Evolutionary conservation across 2,888 invertebrate species (phyloP).

Genomic region (Kuschelorhynchus macadamiae): DNA sequence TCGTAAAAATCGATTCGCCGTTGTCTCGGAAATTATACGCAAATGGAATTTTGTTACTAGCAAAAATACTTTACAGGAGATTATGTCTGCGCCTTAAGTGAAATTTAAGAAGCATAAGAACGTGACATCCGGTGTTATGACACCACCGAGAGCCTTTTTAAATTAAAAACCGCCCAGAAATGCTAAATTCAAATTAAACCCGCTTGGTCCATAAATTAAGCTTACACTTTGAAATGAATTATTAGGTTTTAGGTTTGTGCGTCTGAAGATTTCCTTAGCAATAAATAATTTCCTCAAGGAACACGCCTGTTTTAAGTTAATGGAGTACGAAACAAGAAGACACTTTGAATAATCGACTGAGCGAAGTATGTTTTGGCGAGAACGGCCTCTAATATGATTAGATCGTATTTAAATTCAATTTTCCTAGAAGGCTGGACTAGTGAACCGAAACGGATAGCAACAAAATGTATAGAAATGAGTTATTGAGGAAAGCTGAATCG

Average conservation of each 20-base stretch:
- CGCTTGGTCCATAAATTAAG: slow-evolving; percentile 39
- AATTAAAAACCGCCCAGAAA: slow-evolving; percentile 46
- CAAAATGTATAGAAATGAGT: no score
- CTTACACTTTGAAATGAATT: slow-evolving; percentile 45
- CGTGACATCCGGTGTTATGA: slow-evolving; percentile 39
- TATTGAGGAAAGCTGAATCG: no score
- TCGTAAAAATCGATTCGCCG: no score
- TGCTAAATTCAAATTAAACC: slow-evolving; percentile 44
- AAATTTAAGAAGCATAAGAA: slow-evolving; percentile 25
- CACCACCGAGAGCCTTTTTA: slow-evolving; percentile 26
- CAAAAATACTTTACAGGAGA: not conserved
- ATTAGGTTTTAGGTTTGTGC: slow-evolving; percentile 45
- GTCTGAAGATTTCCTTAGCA: slow-evolving; percentile 46
- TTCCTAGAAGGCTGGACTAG: no score
- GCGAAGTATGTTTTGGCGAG: slow-evolving; percentile 11
- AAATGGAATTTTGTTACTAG: not conserved
- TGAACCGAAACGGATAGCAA: no score
- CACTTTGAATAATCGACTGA: slow-evolving; percentile 32
- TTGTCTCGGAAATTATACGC: no score
- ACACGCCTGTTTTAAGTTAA: slow-evolving; percentile 47
- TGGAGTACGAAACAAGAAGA: slow-evolving; percentile 19
- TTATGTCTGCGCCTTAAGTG: not conserved
- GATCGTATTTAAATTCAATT: no score
- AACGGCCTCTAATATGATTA: not conserved
- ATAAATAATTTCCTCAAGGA: slow-evolving; percentile 45